A percentile compares a stretch with the other conserved stretches of the same genome.
These are phyloP conservation scores for Pyrocephalus nanus DNA, from an alignment of 2,797 vertebrate genomes.

Conservation along the genomic window DNA sequence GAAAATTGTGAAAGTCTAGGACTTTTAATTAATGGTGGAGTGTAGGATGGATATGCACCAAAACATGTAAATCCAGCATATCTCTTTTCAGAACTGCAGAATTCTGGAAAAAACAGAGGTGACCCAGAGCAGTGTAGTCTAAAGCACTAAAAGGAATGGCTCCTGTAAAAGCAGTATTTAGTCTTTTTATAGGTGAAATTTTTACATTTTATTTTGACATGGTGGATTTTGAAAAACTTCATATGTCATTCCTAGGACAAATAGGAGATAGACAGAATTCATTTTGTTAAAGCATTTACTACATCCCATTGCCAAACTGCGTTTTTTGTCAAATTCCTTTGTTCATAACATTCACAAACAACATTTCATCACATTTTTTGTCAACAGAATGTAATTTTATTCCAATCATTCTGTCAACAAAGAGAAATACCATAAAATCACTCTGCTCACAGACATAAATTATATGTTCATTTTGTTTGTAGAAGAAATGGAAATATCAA, in stretches of 20 bases:
- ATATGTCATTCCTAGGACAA: constrained; percentile 3
- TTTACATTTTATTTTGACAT: constrained; percentile 28
- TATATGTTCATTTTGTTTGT: constrained; percentile 39
- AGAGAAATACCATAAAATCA: constrained; percentile 56
- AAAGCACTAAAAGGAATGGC: neutral
- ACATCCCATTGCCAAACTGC: constrained; percentile 19
- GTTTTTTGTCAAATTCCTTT: constrained; percentile 45
- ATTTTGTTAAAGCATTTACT: constrained; percentile 60
- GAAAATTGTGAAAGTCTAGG: neutral
- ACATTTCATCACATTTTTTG: constrained; percentile 62
- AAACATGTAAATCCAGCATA: neutral
- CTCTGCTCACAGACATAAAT: constrained; percentile 56
- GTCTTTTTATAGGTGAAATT: constrained; percentile 19
- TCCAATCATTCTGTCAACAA: constrained; percentile 70
- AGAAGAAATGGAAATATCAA: constrained; percentile 49
- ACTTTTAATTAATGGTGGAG: neutral
- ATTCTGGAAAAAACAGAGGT: neutral
- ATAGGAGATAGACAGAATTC: constrained; percentile 41
- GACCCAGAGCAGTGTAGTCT: neutral
- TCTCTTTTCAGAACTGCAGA: neutral
- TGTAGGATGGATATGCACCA: neutral
- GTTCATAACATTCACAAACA: constrained; percentile 21
- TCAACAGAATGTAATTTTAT: constrained; percentile 66
- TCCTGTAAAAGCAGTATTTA: neutral
- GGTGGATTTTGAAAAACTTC: constrained; percentile 24